phyloP scores from a whole-genome alignment of 2,113 vertebrate genomes.

The Etheostoma cragini region DNA sequence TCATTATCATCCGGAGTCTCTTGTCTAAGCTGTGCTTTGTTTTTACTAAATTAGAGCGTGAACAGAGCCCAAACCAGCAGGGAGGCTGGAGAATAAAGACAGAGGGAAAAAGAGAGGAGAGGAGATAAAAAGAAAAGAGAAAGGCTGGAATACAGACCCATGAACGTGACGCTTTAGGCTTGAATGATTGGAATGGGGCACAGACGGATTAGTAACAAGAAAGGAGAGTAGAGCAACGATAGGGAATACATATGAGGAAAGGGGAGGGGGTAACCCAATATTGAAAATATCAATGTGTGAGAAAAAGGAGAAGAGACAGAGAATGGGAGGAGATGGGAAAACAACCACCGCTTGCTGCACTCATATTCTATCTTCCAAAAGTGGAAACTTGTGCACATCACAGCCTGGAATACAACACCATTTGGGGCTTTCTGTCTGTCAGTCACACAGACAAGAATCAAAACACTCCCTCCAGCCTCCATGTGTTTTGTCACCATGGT shows the following conservation, averaged over 20 bases:
- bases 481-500: constrained; percentile 81
- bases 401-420: not conserved
- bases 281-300: constrained; percentile 50
- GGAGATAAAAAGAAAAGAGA: constrained; percentile 18
- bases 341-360: constrained; percentile 1
- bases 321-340: not conserved
- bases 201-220: constrained; percentile 53
- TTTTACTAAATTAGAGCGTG: constrained; percentile 41
- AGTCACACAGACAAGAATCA: constrained; percentile 37
- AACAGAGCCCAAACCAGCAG: constrained; percentile 38
- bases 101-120: constrained; percentile 10
- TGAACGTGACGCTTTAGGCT: constrained; percentile 41
- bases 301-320: constrained; percentile 17
- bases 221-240: constrained; percentile 37
- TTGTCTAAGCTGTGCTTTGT: constrained; percentile 20
- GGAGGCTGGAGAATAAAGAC: constrained; percentile 18
- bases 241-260: constrained; percentile 5
- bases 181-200: constrained; percentile 57
- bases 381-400: not conserved
- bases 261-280: constrained; percentile 12
- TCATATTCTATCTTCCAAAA: constrained; percentile 20
- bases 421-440: constrained; percentile 18
- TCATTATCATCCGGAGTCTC: constrained; percentile 2
- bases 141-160: constrained; percentile 19
- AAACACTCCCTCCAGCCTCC: constrained; percentile 45